Conservation (phyloP, 2,113 vertebrate species). For the Lophochroa leadbeateri region DNA sequence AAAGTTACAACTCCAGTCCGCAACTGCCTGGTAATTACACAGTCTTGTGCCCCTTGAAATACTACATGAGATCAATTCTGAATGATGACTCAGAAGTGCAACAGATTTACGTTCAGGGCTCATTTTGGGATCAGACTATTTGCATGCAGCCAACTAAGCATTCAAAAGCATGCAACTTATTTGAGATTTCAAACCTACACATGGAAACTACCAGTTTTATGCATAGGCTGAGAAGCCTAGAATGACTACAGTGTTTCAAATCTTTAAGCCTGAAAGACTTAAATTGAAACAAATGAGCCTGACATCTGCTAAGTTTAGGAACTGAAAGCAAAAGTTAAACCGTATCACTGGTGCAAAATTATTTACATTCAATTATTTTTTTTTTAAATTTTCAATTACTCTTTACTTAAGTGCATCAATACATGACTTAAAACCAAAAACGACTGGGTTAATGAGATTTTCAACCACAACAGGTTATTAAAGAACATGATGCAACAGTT, state of each 20-base stretch:
- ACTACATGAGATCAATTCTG: neutral
- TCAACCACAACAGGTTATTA: conserved; percentile 53
- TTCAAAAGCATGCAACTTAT: neutral
- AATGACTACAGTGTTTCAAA: neutral
- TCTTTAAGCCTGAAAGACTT: neutral
- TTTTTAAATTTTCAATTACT: neutral
- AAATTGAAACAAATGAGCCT: neutral
- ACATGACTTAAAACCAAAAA: conserved; percentile 31
- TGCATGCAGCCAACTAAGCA: neutral
- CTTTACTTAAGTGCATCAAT: conserved; percentile 66
- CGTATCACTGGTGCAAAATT: conserved; percentile 13
- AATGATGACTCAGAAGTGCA: neutral
- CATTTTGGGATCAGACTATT: neutral
- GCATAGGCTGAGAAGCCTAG: neutral
- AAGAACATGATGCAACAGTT: conserved; percentile 41
- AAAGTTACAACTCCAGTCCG: neutral
- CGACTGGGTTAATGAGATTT: conserved; percentile 58
- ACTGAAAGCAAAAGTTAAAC: conserved; percentile 44
- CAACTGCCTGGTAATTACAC: neutral
- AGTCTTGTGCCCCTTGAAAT: neutral
- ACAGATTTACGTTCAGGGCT: neutral
- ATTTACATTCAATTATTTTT: conserved; percentile 8
- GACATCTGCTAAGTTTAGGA: neutral
- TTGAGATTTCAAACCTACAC: neutral
- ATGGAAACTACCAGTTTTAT: neutral